These are phyloP conservation scores for Cepaea nemoralis DNA, from an alignment of 1,140 invertebrate genomes.

Conservation along the genomic window DNA sequence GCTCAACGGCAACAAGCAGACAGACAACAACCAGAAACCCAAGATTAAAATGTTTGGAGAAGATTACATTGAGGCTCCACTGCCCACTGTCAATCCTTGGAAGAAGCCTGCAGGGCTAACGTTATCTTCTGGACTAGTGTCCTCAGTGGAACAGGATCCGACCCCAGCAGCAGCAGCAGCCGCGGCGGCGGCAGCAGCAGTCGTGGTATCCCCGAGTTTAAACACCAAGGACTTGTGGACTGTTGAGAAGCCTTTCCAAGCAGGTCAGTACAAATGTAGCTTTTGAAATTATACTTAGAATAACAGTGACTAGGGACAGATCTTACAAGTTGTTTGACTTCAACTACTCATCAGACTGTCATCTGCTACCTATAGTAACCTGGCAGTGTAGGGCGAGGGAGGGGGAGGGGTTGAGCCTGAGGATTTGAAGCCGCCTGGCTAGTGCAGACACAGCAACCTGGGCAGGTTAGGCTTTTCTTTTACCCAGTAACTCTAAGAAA, in stretches of 20 bases:
- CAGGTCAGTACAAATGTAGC: too few relatives aligned
- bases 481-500: too few relatives aligned
- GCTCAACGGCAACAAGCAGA: slow-evolving; percentile 13
- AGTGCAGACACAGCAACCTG: too few relatives aligned
- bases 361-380: too few relatives aligned
- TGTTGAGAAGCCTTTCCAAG: neutral
- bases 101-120: neutral
- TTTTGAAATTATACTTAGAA: too few relatives aligned
- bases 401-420: too few relatives aligned
- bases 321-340: too few relatives aligned
- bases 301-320: too few relatives aligned
- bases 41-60: slow-evolving; percentile 38
- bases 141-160: neutral
- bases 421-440: too few relatives aligned
- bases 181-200: neutral
- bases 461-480: too few relatives aligned
- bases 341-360: too few relatives aligned
- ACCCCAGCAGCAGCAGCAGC: slow-evolving; percentile 5
- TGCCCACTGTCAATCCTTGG: slow-evolving; percentile 26
- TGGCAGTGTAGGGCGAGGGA: too few relatives aligned
- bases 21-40: slow-evolving; percentile 3
- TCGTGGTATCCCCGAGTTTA: neutral
- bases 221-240: neutral
- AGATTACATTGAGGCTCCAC: slow-evolving; percentile 34
- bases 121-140: neutral